These are phyloP conservation scores for Neogale vison DNA, from an alignment of 2,113 vertebrate species.

Conservation along the genomic window DNA sequence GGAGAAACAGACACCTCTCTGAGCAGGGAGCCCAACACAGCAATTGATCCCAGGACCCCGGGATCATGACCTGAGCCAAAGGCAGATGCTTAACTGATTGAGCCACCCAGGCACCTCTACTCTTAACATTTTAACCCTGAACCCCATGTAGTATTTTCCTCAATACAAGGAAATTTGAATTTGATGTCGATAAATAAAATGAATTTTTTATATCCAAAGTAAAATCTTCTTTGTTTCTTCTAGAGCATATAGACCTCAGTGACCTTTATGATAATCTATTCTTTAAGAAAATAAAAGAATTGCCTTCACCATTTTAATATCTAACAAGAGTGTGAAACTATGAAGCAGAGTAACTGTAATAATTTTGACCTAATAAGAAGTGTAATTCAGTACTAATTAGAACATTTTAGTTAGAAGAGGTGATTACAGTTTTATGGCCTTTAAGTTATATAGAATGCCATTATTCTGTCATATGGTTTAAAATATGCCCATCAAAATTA, in stretches of 20 bases:
- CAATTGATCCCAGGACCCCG: too few relatives aligned
- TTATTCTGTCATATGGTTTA: slow-evolving; percentile 16
- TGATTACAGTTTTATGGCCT: slow-evolving; percentile 5
- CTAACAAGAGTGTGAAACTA: not conserved
- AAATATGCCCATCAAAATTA: slow-evolving; percentile 7
- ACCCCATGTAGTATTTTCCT: accelerated
- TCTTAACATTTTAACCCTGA: not conserved
- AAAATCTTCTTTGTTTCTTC: not conserved
- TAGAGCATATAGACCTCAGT: not conserved
- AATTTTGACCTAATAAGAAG: slow-evolving; percentile 21
- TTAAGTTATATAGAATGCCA: not conserved
- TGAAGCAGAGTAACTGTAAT: not conserved
- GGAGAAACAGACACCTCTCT: too few relatives aligned
- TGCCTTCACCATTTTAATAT: not conserved
- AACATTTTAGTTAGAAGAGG: slow-evolving; percentile 35
- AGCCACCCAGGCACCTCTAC: too few relatives aligned
- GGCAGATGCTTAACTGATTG: too few relatives aligned
- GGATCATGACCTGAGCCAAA: too few relatives aligned
- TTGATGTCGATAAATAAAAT: not conserved
- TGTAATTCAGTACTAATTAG: slow-evolving; percentile 37
- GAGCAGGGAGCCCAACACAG: too few relatives aligned
- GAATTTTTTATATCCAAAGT: not conserved
- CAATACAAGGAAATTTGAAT: not conserved
- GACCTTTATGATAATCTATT: slow-evolving; percentile 8
- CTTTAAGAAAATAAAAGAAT: slow-evolving; percentile 42